Evolutionary conservation across 2,888 invertebrate species (phyloP), one percentile per base, ranked within the genome.

Genomic region (Bombylius discolor): DNA sequence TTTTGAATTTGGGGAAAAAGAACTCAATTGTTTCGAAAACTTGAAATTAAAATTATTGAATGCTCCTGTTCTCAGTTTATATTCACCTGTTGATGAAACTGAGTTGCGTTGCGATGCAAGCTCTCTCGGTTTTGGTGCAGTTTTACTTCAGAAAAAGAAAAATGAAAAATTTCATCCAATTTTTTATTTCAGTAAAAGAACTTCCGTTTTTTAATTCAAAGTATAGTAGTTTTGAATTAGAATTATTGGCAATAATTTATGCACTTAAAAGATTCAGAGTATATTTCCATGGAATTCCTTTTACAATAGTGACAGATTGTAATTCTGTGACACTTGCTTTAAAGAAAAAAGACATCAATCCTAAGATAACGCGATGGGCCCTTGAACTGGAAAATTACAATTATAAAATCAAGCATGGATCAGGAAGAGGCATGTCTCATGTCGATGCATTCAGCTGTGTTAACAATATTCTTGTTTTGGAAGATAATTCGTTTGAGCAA

Each of bases 271-370:
- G 63, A 47, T 66, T 65, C 51, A 56, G 62, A 7, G 56, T 62
- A 13, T 67, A 66, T 59, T 52, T 67, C 11, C 46, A 61, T 1
- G 63, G 64, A 4, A 58, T 59, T 13, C 47, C 50, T 23, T 64
- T 64, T 55, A 65, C 61, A 57, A 62, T 64, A n/a, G 54, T 65
- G 8, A 65, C 49, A 12, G 70, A 70, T 54, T 71, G 69, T 56
- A 60, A 64, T 3, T 66, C 68, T 1, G 60, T 34, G 5, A 34
- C 34, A 34, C 34, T 34, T 7, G 34, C 34, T 34, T 34, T 34
- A n/a, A n/a, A n/a, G 4, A 63, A 23, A 60, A 57, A 32, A 61
- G 62, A 56, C 59, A 60, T 58, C 52, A 59, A n/a, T 55, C 62
- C 44, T 59, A 61, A 55, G 61, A 64, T 53, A 23, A 32, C 56